A percentile compares a stretch with the other conserved stretches of the same genome.
Conservation (phyloP, 2,888 invertebrate genomes). For the Ganaspis brasiliensis region DNA sequence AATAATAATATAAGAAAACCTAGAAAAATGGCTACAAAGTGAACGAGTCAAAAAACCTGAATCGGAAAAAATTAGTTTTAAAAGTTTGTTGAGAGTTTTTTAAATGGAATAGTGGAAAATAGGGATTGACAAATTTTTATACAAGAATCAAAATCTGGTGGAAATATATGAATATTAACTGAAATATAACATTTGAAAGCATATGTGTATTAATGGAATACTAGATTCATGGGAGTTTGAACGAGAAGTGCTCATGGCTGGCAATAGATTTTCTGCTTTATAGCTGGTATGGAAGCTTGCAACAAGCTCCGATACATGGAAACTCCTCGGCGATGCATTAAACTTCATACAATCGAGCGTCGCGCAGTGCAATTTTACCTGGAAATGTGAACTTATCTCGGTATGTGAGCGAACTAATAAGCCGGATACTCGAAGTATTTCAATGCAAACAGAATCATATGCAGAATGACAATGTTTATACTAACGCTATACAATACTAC, state of each 20-base stretch:
- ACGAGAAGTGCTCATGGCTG: not conserved
- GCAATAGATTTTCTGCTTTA: not conserved
- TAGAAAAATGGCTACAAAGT: too few species aligned
- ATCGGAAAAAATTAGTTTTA: too few species aligned
- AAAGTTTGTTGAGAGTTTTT: too few species aligned
- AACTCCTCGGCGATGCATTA: not conserved
- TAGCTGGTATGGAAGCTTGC: not conserved
- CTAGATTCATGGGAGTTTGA: not conserved
- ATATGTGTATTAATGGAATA: not conserved
- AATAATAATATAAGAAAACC: too few species aligned
- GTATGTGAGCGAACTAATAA: not conserved
- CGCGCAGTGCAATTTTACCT: not conserved
- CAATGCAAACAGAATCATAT: not conserved
- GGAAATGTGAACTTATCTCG: not conserved
- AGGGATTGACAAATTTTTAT: too few species aligned
- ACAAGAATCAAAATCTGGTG: too few species aligned
- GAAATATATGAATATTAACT: too few species aligned
- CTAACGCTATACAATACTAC: not conserved
- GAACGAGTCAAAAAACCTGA: too few species aligned
- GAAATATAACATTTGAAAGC: not conserved
- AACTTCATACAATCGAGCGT: not conserved
- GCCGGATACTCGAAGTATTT: not conserved
- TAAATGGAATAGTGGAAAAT: too few species aligned
- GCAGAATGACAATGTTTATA: not conserved
- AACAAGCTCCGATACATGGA: not conserved